Evolutionary conservation across 2,888 invertebrate species (phyloP), one percentile per base, ranked within the genome.

Genomic region (Calliopum simillimum): DNA sequence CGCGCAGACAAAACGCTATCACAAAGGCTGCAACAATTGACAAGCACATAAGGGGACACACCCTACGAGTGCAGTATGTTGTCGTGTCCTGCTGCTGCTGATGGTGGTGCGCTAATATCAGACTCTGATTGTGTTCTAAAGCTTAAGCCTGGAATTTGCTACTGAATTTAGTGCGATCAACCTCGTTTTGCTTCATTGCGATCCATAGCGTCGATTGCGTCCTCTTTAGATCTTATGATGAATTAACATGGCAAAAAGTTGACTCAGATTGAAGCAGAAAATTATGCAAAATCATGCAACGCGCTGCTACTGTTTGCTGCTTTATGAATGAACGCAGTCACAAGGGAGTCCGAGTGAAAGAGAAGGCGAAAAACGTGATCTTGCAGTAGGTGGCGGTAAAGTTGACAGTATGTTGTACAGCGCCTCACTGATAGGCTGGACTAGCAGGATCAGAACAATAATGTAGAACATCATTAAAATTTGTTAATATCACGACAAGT

Each of bases 391-490:
- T 33, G 33, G 33, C 33, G 33, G 33, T 33, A 33, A 33, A 8
- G 33, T 33, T 33, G 33, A 33, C 33, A 33, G 33, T 33, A 6
- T 33, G 33, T 8, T 33, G 33, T 33, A 33, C 33, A 33, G 33
- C 33, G 33, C 8, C 33, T 33, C 33, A 8, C 1, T 33, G 33
- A 8, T 33, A 33, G 33, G 33, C 33, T 53, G 23, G 4, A 53
- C 23, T n/a, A n/a, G n/a, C 21, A 53, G 23, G 23, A 14, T 12
- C 61, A 44, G 61, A 14, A 14, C 46, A 56, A 67, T 47, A 59
- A 77, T 82, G 82, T 82, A 79, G 77, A 78, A 82, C 82, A 82
- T 79, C 79, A 80, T 79, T 78, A 79, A 82, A 82, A 82, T 82
- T 82, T 82, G 83, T 82, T 81, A 76, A 79, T 79, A 80, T 81